A percentile compares a stretch with the other conserved stretches of the same genome.
Evolutionary conservation across 1,140 invertebrate species (phyloP).

Genomic region (Pachyrhynchus sulphureomaculatus): DNA sequence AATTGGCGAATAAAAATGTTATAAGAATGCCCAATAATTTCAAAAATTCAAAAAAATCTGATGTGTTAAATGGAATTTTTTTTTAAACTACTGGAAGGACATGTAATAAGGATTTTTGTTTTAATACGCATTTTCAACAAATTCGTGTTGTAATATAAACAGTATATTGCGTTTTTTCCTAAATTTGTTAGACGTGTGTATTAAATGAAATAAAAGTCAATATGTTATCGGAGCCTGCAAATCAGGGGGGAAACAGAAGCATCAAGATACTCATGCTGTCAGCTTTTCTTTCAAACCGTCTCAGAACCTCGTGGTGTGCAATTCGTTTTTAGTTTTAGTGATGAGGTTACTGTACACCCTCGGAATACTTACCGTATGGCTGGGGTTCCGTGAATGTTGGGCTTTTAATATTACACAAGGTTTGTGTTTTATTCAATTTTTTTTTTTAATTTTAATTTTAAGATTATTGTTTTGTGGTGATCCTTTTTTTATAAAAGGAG

Average conservation of each 20-base stretch:
- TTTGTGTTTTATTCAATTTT: too few relatives aligned
- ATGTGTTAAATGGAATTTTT: too few relatives aligned
- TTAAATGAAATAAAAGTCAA: conserved; percentile 23
- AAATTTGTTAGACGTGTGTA: conserved; percentile 16
- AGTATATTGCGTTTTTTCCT: conserved; percentile 9
- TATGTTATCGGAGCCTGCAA: conserved; percentile 26
- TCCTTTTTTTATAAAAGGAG: too few relatives aligned
- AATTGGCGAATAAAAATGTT: too few relatives aligned
- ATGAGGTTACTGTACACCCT: conserved; percentile 25
- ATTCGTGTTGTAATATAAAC: background rate
- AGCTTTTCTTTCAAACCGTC: conserved; percentile 26
- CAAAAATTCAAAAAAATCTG: too few relatives aligned
- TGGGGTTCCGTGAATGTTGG: conserved; percentile 11
- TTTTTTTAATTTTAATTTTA: too few relatives aligned
- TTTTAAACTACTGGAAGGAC: too few relatives aligned
- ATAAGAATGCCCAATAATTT: too few relatives aligned
- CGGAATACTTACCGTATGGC: conserved; percentile 14
- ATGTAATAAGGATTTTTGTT: background rate
- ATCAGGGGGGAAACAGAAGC: conserved; percentile 33
- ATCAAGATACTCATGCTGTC: conserved; percentile 26
- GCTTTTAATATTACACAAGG: background rate
- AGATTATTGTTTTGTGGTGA: too few relatives aligned
- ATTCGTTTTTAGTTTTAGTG: conserved; percentile 10
- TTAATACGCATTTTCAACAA: background rate
- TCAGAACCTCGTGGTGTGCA: conserved; percentile 10